phyloP scores from a whole-genome alignment of 37 sponge, comb jelly and placozoan genomes.

The Haliclona indistincta region DNA sequence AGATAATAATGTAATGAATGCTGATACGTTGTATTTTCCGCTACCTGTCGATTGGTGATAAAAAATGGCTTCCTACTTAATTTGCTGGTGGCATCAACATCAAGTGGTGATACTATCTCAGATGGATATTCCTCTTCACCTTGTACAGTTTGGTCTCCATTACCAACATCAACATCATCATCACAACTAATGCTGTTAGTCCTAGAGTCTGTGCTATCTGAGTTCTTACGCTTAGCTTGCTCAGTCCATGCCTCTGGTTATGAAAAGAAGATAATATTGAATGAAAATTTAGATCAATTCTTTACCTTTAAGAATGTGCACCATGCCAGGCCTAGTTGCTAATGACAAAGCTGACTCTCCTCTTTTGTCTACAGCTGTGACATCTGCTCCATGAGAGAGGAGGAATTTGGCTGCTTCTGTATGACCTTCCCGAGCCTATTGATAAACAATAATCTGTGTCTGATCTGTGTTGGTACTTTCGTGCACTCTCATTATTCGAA shows the following conservation, averaged over 20 bases:
- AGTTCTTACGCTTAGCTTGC: constrained; percentile 27
- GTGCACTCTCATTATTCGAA: too few species aligned
- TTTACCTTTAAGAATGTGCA: constrained; percentile 62
- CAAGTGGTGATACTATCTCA: too few species aligned
- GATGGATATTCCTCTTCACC: too few species aligned
- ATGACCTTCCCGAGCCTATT: constrained; percentile 72
- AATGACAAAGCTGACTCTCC: constrained; percentile 80
- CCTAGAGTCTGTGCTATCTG: neutral
- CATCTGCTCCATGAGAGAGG: constrained; percentile 74
- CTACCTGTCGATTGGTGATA: too few species aligned
- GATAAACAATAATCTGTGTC: constrained; percentile 3
- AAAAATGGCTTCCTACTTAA: too few species aligned
- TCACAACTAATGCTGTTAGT: too few species aligned
- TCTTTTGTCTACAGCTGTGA: constrained; percentile 64
- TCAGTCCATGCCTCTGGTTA: constrained; percentile 83
- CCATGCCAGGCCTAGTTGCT: constrained; percentile 70
- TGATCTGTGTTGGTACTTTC: too few species aligned
- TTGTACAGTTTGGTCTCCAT: too few species aligned
- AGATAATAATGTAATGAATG: too few species aligned
- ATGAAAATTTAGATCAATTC: neutral
- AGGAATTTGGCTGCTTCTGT: constrained; percentile 60
- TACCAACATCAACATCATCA: too few species aligned
- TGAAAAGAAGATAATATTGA: constrained; percentile 3
- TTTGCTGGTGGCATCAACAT: too few species aligned
- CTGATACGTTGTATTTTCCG: too few species aligned